A percentile compares a stretch with the other conserved stretches of the same genome.
Evolutionary conservation across 2,888 invertebrate species (phyloP).

Genomic region (Euclidia mi): DNA sequence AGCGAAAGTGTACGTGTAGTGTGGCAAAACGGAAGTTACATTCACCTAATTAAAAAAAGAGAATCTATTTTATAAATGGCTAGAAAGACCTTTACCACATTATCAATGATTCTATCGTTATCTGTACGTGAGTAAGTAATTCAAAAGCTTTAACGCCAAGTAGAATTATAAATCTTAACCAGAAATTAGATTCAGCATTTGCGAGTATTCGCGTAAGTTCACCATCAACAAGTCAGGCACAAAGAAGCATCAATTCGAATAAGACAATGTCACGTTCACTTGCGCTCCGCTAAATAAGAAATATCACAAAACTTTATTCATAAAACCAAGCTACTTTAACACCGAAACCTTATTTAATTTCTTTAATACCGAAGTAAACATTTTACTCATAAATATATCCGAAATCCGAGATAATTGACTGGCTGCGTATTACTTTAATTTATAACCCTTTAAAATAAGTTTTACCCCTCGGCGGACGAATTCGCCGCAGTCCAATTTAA

Average conservation of each 20-base stretch:
- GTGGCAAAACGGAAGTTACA: too few relatives aligned
- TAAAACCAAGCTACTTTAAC: conserved; percentile 20
- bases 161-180: too few relatives aligned
- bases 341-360: conserved; percentile 27
- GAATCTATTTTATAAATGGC: too few relatives aligned
- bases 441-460: conserved; percentile 82
- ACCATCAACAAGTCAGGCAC: background rate
- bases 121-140: too few relatives aligned
- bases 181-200: too few relatives aligned
- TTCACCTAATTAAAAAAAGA: too few relatives aligned
- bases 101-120: too few relatives aligned
- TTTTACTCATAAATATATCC: conserved; percentile 56
- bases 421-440: conserved; percentile 82
- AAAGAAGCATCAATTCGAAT: background rate
- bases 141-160: too few relatives aligned
- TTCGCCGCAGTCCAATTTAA: conserved; percentile 78
- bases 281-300: conserved; percentile 13
- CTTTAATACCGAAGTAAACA: conserved; percentile 39
- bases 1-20: too few relatives aligned
- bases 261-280: background rate
- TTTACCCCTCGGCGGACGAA: conserved; percentile 65
- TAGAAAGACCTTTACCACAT: too few relatives aligned
- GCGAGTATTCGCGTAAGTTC: too few relatives aligned
- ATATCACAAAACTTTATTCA: conserved; percentile 18
- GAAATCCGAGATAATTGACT: conserved; percentile 75